Evolutionary conservation across 2,888 invertebrate species (phyloP), one percentile per base, ranked within the genome.

Genomic region (Tinea semifulvella): DNA sequence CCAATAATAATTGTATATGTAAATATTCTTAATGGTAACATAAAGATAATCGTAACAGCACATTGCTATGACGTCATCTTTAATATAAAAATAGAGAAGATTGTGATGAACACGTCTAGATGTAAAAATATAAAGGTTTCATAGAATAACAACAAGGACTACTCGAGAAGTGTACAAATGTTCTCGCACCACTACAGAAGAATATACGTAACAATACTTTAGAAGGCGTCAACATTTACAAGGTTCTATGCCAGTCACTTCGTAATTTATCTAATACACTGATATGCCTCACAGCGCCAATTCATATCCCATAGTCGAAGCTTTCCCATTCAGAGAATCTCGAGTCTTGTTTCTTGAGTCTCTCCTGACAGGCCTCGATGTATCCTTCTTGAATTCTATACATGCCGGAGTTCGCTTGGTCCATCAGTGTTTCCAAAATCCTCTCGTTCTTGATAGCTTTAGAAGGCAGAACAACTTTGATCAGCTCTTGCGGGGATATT

Each of bases 401-500:
- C 85, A 94, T 94, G 36, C 96, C 96, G 2, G 92, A 88, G 70
- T 94, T 94, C 43, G 95, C 95, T 75, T 96, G 96, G 72, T 90
- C 91, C 91, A 94, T 94, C 40, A 96, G 83, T 3, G 96, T 96
- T 68, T 95, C 94, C 61, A 96, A 82, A 55, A 96, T 96, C 46
- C 91, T 85, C 70, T 96, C 95, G 71, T 96, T 94, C 67, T 91
- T 93, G 57, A 96, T 93, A 39, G 94, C 93, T 68, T 95, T 96
- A 48, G 94, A 92, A 40, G 95, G 96, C 56, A 96, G 81, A 49
- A 96, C 95, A 60, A 94, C 94, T 82, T 93, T 94, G 52, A 96
- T 92, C 56, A 96, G 84, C 74, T 96, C 95, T 67, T 94, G 94
- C 11, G 95, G 95, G 52, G 95, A 91, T 65, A 96, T 96, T 64